phyloP scores from a whole-genome alignment of 2,113 vertebrate species.

The Crotalus horridus region DNA sequence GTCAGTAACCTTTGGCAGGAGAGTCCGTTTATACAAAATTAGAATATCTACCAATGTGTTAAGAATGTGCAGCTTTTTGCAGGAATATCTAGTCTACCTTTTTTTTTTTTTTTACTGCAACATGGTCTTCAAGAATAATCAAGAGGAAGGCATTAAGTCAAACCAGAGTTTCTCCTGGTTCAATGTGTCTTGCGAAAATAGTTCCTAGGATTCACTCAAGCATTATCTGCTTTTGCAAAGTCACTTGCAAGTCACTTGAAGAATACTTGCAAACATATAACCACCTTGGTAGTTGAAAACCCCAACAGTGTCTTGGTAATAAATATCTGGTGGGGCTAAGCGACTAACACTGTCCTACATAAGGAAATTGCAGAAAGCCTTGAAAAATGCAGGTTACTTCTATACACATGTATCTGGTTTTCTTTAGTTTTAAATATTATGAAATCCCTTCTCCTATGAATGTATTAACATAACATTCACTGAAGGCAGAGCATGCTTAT shows the following conservation, averaged over 20 bases:
- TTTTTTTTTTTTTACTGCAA: background rate
- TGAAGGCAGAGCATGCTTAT: background rate
- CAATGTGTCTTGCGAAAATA: background rate
- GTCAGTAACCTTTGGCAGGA: background rate
- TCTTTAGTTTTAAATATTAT: background rate
- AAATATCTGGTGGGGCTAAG: background rate
- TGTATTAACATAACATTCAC: background rate
- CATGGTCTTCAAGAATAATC: background rate
- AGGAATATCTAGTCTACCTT: background rate
- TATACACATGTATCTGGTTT: background rate
- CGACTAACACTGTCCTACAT: background rate
- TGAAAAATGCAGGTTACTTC: background rate
- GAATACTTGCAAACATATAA: background rate
- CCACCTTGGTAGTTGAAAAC: background rate
- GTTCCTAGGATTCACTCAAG: background rate
- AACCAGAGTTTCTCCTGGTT: background rate
- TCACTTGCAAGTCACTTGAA: background rate
- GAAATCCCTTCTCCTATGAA: conserved; percentile 1
- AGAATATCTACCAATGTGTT: background rate
- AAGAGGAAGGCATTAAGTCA: background rate
- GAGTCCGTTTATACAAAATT: background rate
- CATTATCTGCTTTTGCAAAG: background rate
- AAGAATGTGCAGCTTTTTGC: background rate
- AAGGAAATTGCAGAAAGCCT: background rate
- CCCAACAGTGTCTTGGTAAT: background rate